Evolutionary conservation across 2,888 invertebrate species (phyloP).

Genomic region (Caenorhabditis auriculariae): DNA sequence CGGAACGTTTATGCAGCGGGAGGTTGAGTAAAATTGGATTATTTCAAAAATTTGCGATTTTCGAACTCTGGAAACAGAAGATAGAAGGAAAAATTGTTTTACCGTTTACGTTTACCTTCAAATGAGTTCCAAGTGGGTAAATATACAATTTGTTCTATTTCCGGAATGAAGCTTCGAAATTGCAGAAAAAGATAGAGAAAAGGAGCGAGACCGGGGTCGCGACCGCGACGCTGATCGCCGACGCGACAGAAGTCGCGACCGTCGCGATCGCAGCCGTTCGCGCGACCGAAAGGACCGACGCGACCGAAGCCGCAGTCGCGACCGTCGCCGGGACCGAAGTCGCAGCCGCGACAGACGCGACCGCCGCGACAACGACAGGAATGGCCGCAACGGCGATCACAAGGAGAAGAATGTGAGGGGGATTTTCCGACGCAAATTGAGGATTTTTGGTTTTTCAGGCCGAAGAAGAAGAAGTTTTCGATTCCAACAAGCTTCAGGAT

Average conservation of each 20-base stretch:
- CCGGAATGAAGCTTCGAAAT: no score
- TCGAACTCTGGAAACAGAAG: no score
- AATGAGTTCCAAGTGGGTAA: no score
- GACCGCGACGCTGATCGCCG: slow-evolving; percentile 46
- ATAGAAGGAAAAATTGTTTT: no score
- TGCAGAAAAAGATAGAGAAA: slow-evolving; percentile 43
- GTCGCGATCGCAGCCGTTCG: slow-evolving; percentile 23
- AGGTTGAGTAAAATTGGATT: no score
- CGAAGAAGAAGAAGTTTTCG: slow-evolving; percentile 24
- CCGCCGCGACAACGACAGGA: slow-evolving; percentile 12
- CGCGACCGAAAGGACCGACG: slow-evolving; percentile 20
- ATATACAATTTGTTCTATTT: no score
- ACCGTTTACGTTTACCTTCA: no score
- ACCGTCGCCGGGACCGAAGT: slow-evolving; percentile 20
- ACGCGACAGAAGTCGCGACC: slow-evolving; percentile 64
- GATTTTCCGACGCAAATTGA: neutral
- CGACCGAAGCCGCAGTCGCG: slow-evolving; percentile 22
- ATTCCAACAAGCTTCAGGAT: slow-evolving; percentile 47
- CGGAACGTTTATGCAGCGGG: no score
- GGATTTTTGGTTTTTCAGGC: neutral
- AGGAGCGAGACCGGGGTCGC: slow-evolving; percentile 48
- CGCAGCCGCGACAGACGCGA: slow-evolving; percentile 19
- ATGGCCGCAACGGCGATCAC: slow-evolving; percentile 13
- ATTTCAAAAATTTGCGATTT: no score
- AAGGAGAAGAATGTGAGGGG: slow-evolving; percentile 16